These are phyloP conservation scores for Spheniscus humboldti DNA, from an alignment of 2,797 vertebrate genomes.

Conservation along the genomic window DNA sequence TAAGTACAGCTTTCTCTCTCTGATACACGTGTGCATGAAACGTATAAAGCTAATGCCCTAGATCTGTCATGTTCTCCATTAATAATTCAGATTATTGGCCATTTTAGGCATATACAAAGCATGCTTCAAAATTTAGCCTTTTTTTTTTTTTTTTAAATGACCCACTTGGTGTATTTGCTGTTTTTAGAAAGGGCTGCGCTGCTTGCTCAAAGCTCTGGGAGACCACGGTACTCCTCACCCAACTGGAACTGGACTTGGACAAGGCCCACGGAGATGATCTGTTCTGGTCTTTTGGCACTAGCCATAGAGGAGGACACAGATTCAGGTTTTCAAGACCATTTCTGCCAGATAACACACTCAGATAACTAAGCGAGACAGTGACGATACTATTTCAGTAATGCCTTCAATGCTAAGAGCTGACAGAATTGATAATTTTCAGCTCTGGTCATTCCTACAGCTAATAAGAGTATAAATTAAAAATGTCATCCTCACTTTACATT, in stretches of 20 bases:
- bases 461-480: background rate
- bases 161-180: background rate
- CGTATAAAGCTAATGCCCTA: background rate
- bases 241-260: background rate
- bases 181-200: background rate
- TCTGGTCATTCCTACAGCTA: background rate
- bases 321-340: background rate
- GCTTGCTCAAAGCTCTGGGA: background rate
- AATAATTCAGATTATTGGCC: background rate
- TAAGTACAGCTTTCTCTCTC: background rate
- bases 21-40: background rate
- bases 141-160: background rate
- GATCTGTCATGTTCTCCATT: background rate
- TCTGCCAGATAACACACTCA: background rate
- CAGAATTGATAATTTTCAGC: background rate
- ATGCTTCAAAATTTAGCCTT: background rate
- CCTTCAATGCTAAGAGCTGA: background rate
- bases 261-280: background rate
- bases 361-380: background rate
- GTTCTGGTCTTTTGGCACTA: background rate
- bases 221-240: background rate
- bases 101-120: background rate
- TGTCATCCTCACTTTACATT: background rate
- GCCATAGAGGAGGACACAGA: background rate
- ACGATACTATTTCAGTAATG: background rate